Conservation (phyloP, 2,888 invertebrate species). For the Lissocephala sabroskyi region DNA sequence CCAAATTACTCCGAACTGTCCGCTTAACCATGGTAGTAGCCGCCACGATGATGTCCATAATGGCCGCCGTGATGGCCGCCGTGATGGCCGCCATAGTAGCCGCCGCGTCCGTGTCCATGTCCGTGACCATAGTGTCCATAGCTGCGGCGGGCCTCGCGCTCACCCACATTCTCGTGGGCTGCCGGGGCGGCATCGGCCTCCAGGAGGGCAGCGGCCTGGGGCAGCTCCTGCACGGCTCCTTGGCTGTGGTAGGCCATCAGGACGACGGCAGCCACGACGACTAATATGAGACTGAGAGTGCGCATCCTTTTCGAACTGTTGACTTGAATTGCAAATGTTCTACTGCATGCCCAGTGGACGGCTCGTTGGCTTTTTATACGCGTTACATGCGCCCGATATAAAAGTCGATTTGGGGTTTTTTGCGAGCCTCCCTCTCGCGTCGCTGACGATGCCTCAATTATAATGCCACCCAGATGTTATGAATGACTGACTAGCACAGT, state of each 20-base stretch:
- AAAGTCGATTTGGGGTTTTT: too few species aligned
- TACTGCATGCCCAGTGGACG: constrained; percentile 1
- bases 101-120: constrained; percentile 11
- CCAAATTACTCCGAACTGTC: not conserved
- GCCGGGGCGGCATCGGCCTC: constrained; percentile 22
- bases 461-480: too few species aligned
- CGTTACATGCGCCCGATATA: too few species aligned
- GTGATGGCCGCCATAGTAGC: constrained; percentile 15
- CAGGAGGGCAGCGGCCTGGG: constrained; percentile 23
- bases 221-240: constrained; percentile 11
- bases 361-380: constrained; percentile 4
- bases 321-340: constrained; percentile 1
- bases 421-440: too few species aligned
- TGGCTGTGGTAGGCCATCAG: constrained; percentile 18
- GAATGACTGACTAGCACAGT: too few species aligned
- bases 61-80: constrained; percentile 19
- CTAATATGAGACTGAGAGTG: constrained; percentile 25
- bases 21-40: constrained; percentile 16
- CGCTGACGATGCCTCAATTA: too few species aligned
- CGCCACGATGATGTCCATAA: constrained; percentile 19
- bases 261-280: constrained; percentile 23
- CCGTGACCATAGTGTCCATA: constrained; percentile 22
- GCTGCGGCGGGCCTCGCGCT: constrained; percentile 36
- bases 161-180: constrained; percentile 44
- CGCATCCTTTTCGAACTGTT: constrained; percentile 28